Conservation (phyloP, 2,888 invertebrate genomes). For the Chaetogeoica ovagalla region DNA sequence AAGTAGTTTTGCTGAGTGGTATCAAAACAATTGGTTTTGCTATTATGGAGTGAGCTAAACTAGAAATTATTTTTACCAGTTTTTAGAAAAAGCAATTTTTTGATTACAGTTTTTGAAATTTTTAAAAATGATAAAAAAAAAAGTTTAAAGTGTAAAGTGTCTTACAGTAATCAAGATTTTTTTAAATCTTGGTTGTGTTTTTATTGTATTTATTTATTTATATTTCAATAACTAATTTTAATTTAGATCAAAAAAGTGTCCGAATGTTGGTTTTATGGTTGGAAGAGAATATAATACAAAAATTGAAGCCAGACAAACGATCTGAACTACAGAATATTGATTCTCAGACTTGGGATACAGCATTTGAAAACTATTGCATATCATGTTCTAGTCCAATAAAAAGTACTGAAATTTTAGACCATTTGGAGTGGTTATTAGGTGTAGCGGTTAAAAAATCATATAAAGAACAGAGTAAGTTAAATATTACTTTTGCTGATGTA, state of each 20-base stretch:
- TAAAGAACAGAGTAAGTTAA: conserved; percentile 71
- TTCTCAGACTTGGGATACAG: conserved; percentile 70
- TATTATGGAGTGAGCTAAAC: too few relatives aligned
- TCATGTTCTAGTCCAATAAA: conserved; percentile 75
- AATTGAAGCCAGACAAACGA: conserved; percentile 81
- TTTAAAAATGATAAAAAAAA: too few relatives aligned
- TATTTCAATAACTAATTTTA: background rate
- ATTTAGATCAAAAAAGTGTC: conserved; percentile 76
- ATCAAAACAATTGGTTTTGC: too few relatives aligned
- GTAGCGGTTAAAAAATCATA: conserved; percentile 83
- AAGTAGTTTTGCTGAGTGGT: too few relatives aligned
- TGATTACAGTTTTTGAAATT: too few relatives aligned
- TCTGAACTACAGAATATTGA: conserved; percentile 71
- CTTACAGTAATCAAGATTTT: too few relatives aligned
- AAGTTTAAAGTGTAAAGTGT: too few relatives aligned
- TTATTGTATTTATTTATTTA: background rate
- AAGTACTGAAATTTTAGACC: conserved; percentile 66
- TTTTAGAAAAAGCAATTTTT: too few relatives aligned
- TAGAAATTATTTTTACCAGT: too few relatives aligned
- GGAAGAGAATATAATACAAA: conserved; percentile 90
- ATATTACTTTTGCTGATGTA: background rate
- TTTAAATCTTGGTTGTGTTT: background rate
- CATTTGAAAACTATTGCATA: conserved; percentile 73
- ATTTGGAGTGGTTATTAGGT: conserved; percentile 83
- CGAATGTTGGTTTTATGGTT: conserved; percentile 84